These are phyloP conservation scores for Ceratina calcarata DNA, from an alignment of 1,140 invertebrate species.

Conservation along the genomic window DNA sequence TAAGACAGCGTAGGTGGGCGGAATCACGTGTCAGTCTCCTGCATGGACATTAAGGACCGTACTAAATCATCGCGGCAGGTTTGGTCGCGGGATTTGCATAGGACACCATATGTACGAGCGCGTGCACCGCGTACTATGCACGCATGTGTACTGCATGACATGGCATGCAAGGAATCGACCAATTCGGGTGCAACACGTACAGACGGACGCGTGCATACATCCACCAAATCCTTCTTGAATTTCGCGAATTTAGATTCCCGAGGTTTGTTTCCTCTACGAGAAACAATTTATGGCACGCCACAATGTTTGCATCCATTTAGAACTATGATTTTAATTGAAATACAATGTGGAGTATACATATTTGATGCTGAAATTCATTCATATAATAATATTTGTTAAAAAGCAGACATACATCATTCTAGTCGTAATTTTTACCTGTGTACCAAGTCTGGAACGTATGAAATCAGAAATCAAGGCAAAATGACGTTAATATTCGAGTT, in stretches of 20 bases:
- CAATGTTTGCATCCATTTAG: no score
- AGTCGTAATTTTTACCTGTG: no score
- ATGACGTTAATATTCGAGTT: no score
- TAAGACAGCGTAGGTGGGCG: conserved; percentile 15
- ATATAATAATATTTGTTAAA: no score
- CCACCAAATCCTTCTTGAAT: neutral
- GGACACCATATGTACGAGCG: conserved; percentile 17
- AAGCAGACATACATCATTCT: no score
- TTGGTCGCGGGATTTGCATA: conserved; percentile 36
- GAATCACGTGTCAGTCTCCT: conserved; percentile 22
- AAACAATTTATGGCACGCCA: no score
- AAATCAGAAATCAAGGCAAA: no score
- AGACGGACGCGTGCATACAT: no score
- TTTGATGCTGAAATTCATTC: no score
- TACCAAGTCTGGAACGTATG: no score
- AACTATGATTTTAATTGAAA: no score
- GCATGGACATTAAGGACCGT: conserved; percentile 27
- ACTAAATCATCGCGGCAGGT: conserved; percentile 40
- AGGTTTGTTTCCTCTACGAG: conserved; percentile 4
- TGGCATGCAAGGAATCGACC: conserved; percentile 22
- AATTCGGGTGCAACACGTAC: conserved; percentile 6
- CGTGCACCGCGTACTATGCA: neutral
- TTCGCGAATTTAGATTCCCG: neutral
- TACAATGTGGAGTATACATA: no score
- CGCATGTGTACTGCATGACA: neutral